Base-by-base conservation (phyloP, 2,888 invertebrate genomes). In the Caenorhabditis sp. region DNA sequence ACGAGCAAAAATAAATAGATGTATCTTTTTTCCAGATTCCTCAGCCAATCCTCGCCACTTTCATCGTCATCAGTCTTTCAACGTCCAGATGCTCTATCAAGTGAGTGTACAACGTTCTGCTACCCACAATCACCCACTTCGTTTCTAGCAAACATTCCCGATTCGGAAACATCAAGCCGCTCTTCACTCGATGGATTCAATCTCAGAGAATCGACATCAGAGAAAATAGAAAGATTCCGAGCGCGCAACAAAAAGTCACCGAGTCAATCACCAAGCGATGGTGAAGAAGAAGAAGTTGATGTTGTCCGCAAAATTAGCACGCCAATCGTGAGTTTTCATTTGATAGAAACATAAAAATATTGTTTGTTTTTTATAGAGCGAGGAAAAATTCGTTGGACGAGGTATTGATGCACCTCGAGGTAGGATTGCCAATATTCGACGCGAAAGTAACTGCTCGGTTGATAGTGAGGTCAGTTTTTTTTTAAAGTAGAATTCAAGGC, bases 401-500 rank as follows among this genome's bases (percentile, higher is more conserved):
- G 79, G 68, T 27, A 69, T 74, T 26, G 73, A 74, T 27, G 73
- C 79, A 17, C 78, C 85, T 4, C 68, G 85, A 17, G 77, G 82
- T 17, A 67, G 85, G 20, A 75, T 85, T 5, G 85, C 84, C 17
- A 83, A 81, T 64, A 86, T 86, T 50, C 69, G 86, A 23, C 72
- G 85, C 2, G 86, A 86, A 59, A 85, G 84, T 38, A 84, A 81
- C 65, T 85, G 85, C 62, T 78, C 81, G 3, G 70, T 76, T 0
- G 78, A 81, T 56, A 78, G 63, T 57, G 82, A 82, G 54, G n/a
- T n/a, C n/a, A n/a, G n/a, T n/a, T n/a, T n/a, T n/a, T n/a, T n/a
- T n/a, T n/a, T n/a, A n/a, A n/a, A n/a, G n/a, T n/a, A n/a, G n/a
- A n/a, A n/a, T n/a, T n/a, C n/a, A n/a, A n/a, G n/a, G n/a, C n/a